Percentiles rank a stretch among this genome's conserved stretches.
These are phyloP conservation scores for Thecophora atra DNA, from an alignment of 2,888 invertebrate genomes.

Conservation along the genomic window DNA sequence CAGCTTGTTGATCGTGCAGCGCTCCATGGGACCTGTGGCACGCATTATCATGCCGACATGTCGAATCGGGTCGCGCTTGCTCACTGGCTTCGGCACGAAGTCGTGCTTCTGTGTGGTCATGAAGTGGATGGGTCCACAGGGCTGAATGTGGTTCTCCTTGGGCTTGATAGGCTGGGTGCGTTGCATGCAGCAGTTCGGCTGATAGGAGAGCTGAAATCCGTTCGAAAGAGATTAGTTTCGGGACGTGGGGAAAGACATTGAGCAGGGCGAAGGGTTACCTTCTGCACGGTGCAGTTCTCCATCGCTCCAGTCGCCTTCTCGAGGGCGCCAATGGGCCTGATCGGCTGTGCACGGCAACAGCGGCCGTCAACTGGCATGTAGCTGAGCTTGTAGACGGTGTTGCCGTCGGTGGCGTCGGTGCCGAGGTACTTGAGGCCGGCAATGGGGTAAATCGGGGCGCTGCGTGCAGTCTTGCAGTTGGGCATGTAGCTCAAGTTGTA, in stretches of 20 bases:
- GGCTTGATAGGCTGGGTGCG: conserved; percentile 71
- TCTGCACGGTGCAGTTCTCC: conserved; percentile 62
- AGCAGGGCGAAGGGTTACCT: conserved; percentile 47
- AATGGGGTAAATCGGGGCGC: conserved; percentile 51
- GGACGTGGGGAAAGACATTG: not conserved
- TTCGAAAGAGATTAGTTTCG: not conserved
- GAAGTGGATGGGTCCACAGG: conserved; percentile 76
- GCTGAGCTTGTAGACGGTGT: conserved; percentile 61
- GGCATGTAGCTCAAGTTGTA: conserved; percentile 64
- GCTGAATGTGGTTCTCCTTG: conserved; percentile 70
- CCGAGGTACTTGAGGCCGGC: conserved; percentile 56
- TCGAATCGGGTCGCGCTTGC: conserved; percentile 54
- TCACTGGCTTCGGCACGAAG: conserved; percentile 73
- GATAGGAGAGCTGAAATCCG: conserved; percentile 68
- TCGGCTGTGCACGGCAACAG: conserved; percentile 53
- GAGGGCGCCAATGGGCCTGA: conserved; percentile 55
- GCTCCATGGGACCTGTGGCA: conserved; percentile 57
- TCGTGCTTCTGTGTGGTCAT: conserved; percentile 79
- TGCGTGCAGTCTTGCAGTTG: conserved; percentile 55
- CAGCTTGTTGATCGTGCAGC: conserved; percentile 61
- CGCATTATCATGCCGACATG: conserved; percentile 55
- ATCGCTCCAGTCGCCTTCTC: conserved; percentile 53
- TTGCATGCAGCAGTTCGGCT: conserved; percentile 69
- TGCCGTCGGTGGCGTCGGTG: conserved; percentile 53
- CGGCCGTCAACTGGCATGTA: conserved; percentile 57